Evolutionary conservation across 2,888 invertebrate species (phyloP), one percentile per base, ranked within the genome.

Genomic region (Drosophila bunnanda): DNA sequence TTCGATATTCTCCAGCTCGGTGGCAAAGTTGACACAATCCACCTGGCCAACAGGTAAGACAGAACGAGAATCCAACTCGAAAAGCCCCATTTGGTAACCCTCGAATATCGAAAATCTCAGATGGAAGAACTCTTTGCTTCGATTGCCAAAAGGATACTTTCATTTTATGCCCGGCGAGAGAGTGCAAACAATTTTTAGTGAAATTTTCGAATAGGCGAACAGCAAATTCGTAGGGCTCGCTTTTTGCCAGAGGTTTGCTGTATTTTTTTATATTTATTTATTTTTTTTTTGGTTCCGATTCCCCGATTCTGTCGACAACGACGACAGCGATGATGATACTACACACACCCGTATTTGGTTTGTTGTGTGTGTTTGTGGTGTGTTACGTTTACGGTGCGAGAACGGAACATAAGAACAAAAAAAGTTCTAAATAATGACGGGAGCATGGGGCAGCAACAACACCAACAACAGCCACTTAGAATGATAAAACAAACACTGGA

Each of bases 151-250:
- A 89, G 86, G 80, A 78, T 79, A 90, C 91, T 91, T 91, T 90
- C 90, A 89, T 92, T 91, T 89, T 80, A 78, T 85, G 81, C 81
- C 84, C 82, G 80, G 78, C 87, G 91, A 91, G 92, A 92, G 92
- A 92, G 92, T 92, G 89, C 88, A 91, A 92, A 92, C 92, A 92
- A 92, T 92, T 92, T 92, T 92, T 92, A 92, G 92, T 92, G 92
- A 92, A 92, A 92, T 92, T 92, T 92, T 88, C 85, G 90, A 92
- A 91, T 91, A 92, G 92, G 92, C 90, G 91, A 91, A 82, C 92
- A 92, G 91, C 87, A 92, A 89, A 76, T 82, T 88, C 65, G 81
- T 88, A 86, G 88, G 88, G 84, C 89, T 79, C 77, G 74, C 69
- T 77, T 65, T 60, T 60, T 50, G 77, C 73, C 74, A 38, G 64